These are phyloP conservation scores for Regulus satrapa DNA, from an alignment of 2,113 vertebrate species.

Conservation along the genomic window DNA sequence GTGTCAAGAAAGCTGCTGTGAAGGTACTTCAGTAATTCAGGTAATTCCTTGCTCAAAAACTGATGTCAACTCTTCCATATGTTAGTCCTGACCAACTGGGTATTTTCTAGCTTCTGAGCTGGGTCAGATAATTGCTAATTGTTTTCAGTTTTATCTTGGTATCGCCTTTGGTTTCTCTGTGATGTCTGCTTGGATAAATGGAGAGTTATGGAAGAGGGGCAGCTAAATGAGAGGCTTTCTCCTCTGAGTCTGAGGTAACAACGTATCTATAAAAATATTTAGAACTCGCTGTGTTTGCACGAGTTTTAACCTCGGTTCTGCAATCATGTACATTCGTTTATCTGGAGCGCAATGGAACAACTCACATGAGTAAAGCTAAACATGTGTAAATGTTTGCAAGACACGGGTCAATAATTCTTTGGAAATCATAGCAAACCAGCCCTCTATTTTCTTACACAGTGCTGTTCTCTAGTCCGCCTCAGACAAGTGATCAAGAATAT, in stretches of 20 bases:
- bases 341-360: slow-evolving; percentile 45
- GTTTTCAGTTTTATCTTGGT: not conserved
- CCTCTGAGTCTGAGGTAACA: not conserved
- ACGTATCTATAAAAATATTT: not conserved
- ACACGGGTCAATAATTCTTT: slow-evolving; percentile 47
- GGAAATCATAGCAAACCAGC: slow-evolving; percentile 48
- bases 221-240: not conserved
- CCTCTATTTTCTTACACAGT: slow-evolving; percentile 3
- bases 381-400: slow-evolving; percentile 55
- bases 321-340: not conserved
- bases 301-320: slow-evolving; percentile 6
- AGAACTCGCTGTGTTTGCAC: not conserved
- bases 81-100: not conserved
- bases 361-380: slow-evolving; percentile 43
- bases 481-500: slow-evolving; percentile 30
- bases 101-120: not conserved
- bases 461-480: not conserved
- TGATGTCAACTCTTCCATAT: not conserved
- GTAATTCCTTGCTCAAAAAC: not conserved
- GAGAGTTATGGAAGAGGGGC: not conserved
- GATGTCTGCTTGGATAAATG: not conserved
- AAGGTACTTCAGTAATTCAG: not conserved
- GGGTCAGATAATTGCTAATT: not conserved
- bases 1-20: not conserved
- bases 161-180: not conserved